Evolutionary conservation across 2,113 vertebrate species (phyloP).

Genomic region (Danionella cerebrum): DNA sequence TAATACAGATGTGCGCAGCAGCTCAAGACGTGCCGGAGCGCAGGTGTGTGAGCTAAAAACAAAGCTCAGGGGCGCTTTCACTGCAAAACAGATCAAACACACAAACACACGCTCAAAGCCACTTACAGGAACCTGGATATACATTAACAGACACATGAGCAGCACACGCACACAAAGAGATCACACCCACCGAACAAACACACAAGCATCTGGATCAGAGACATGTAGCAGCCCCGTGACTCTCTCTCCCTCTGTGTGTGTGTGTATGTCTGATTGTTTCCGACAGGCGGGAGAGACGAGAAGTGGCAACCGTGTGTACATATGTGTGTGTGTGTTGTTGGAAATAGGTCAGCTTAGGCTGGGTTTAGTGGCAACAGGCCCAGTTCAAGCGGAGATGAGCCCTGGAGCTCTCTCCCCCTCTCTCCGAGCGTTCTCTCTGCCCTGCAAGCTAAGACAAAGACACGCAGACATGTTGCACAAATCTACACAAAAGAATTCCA

Average conservation of each 20-base stretch:
- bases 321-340: slow-evolving; percentile 35
- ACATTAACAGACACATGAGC: slow-evolving; percentile 11
- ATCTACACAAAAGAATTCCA: background rate
- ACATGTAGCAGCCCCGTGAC: background rate
- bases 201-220: background rate
- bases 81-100: background rate
- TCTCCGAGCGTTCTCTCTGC: background rate
- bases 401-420: slow-evolving; percentile 36
- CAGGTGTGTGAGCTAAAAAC: background rate
- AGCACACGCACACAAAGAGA: slow-evolving; percentile 9
- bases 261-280: slow-evolving; percentile 2
- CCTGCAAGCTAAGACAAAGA: background rate
- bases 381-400: slow-evolving; percentile 56
- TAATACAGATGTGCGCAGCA: background rate
- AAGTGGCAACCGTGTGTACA: background rate
- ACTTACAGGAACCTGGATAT: background rate
- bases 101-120: background rate
- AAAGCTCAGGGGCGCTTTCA: background rate
- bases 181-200: background rate
- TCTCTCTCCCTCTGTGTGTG: background rate
- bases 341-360: slow-evolving; percentile 64
- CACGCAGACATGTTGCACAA: background rate
- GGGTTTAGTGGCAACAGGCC: slow-evolving; percentile 62
- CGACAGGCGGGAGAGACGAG: background rate
- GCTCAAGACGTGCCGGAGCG: background rate